Base-by-base conservation (phyloP, 2,113 vertebrate genomes). In the Eubucco bourcierii region DNA sequence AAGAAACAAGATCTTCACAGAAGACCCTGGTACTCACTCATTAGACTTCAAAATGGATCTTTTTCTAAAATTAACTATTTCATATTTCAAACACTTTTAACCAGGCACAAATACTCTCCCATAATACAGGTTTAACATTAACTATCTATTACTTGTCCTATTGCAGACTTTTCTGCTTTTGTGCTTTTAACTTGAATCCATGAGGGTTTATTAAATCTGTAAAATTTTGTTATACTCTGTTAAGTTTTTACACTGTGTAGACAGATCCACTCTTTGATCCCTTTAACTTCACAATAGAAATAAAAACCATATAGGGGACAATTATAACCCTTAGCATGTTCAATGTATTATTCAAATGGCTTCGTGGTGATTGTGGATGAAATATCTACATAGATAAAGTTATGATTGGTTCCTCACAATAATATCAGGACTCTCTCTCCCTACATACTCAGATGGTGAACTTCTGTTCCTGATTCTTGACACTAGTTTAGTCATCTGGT, bases 1-100 rank as follows among this genome's bases (percentile, higher is more conserved):
- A 83, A 94, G 72, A 91, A 94, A 91, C 33, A 84, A 86, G 61
- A 90, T 23, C 50, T 64, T 88, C 37, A 27, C 59, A 56, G 60
- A 81, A 29, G 50, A 77, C 46, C 24, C 27, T 90, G 76, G 13
- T 44, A 41, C 13, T 64, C 2, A 10, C 14, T 88, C 20, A 39
- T 95, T 89, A 84, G 37, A 60, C 13, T 71, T 80, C 15, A 77
- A 74, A 83, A 93, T 29, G 18, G 28, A 47, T 78, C 6, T 77
- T 94, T 90, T 90, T 41, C 53, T 86, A 34, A 91, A 80, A 27
- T 71, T 70, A 78, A 86, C 31, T 47, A 11, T 86, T 78, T 91
- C 2, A 53, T 93, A 80, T 91, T 80, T 91, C 80, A 80, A 80
- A 10, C 52, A 37, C n/a, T 13, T 76, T 89, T 34, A 87, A 19